These are phyloP conservation scores for Graphium colonna DNA, from an alignment of 2,888 invertebrate genomes.

Conservation along the genomic window DNA sequence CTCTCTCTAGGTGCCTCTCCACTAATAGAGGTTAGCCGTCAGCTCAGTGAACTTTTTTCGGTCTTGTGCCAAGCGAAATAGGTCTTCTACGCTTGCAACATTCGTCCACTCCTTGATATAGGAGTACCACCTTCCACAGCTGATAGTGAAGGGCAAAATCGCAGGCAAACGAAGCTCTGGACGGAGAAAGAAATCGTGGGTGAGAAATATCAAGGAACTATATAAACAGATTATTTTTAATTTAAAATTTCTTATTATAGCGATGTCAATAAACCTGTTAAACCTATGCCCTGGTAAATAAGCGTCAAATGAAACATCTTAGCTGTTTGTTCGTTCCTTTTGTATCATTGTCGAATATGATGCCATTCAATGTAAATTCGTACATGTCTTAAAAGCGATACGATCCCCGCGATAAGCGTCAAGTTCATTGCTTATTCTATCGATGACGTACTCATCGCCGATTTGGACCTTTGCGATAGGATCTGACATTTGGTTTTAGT, in stretches of 20 bases:
- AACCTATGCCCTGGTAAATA: not conserved
- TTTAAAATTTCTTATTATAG: not conserved
- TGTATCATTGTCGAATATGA: not conserved
- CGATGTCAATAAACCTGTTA: not conserved
- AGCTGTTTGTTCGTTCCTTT: constrained; percentile 6
- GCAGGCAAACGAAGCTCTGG: too few relatives aligned
- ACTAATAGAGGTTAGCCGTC: too few relatives aligned
- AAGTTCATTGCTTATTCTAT: constrained; percentile 13
- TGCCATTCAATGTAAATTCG: constrained; percentile 17
- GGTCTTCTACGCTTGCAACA: too few relatives aligned
- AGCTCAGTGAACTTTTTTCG: too few relatives aligned
- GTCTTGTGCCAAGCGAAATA: too few relatives aligned
- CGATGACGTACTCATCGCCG: not conserved
- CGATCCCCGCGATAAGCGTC: not conserved
- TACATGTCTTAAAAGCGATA: not conserved
- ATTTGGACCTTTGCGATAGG: not conserved
- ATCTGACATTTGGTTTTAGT: not conserved
- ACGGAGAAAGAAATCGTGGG: too few relatives aligned
- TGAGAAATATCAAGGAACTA: too few relatives aligned
- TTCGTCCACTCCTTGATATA: too few relatives aligned
- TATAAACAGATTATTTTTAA: too few relatives aligned
- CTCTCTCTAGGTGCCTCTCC: too few relatives aligned
- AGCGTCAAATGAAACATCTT: constrained; percentile 3
- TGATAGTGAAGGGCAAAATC: too few relatives aligned
- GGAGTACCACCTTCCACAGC: too few relatives aligned